Evolutionary conservation across 2,797 vertebrate species (phyloP), one percentile per base, ranked within the genome.

Genomic region (Lophius americanus): DNA sequence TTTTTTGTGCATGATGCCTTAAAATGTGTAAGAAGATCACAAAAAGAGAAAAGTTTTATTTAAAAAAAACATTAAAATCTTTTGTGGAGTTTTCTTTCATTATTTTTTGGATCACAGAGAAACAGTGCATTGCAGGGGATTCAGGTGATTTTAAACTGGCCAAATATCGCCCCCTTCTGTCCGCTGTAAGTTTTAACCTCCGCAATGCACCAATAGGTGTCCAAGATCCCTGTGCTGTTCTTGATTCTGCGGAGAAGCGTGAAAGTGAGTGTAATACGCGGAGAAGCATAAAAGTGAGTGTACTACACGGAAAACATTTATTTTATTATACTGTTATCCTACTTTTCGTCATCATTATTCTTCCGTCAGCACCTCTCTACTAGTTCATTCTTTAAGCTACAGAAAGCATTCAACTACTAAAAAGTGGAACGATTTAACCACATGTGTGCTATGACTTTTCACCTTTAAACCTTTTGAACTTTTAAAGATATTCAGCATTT

Each of bases 1-100:
- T 83, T 88, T 89, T 44, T 90, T 85, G 88, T 95, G 94, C 94
- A 94, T 95, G 93, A 93, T 92, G 92, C 93, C 93, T 95, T 95
- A 93, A 94, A 78, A 85, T 73, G 73, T 92, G 91, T 90, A 77
- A 82, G 89, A 68, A 65, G 6, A 70, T 81, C 43, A 86, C 64
- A 76, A 81, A 49, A 79, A 85, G 48, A 74, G 9, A 74, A 81
- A 87, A 78, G 73, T 91, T 94, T 91, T 92, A 92, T 91, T 93
- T 92, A 94, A 94, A 89, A 86, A 73, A 66, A 68, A 56, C 32
- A 59, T 51, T 8, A 57, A 72, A 60, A 72, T 57, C 32, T 42
- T 7, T 53, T 43, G 23, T 70, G 7, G 36, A n/a, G 37, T 79
- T 64, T 53, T 39, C 51, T 44, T 51, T 80, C 32, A 59, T 79